Conservation (phyloP, 2,113 vertebrate species). For the Muscicapa adusta region DNA sequence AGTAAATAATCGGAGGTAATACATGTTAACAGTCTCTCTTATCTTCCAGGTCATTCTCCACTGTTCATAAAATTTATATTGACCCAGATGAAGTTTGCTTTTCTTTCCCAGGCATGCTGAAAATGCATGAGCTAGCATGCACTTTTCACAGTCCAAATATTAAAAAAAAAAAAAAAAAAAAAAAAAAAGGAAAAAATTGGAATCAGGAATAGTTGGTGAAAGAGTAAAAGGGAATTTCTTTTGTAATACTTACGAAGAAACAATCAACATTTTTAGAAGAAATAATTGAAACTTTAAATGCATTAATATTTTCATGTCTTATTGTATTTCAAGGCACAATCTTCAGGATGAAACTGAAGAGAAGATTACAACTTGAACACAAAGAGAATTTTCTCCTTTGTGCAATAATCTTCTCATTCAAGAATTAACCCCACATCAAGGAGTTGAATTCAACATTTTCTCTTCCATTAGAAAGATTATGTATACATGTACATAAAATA, state of each 20-base stretch:
- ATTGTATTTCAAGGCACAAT: not conserved
- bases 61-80: not conserved
- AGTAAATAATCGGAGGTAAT: not conserved
- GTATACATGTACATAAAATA: not conserved
- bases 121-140: not conserved
- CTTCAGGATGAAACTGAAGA: not conserved
- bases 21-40: not conserved
- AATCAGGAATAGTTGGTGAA: not conserved
- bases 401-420: not conserved
- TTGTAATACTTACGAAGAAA: not conserved
- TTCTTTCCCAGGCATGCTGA: not conserved
- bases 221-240: not conserved
- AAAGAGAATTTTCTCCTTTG: not conserved
- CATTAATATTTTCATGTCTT: not conserved
- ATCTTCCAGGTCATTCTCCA: not conserved
- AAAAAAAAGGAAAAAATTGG: not conserved
- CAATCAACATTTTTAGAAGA: not conserved
- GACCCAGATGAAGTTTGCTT: not conserved
- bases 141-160: not conserved
- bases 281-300: not conserved
- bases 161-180: too few relatives aligned
- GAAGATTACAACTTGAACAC: not conserved
- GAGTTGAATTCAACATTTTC: not conserved
- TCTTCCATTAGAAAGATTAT: not conserved
- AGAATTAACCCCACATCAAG: not conserved